Base-by-base conservation (phyloP, 2,888 invertebrate genomes). In the Biston stratarius region DNA sequence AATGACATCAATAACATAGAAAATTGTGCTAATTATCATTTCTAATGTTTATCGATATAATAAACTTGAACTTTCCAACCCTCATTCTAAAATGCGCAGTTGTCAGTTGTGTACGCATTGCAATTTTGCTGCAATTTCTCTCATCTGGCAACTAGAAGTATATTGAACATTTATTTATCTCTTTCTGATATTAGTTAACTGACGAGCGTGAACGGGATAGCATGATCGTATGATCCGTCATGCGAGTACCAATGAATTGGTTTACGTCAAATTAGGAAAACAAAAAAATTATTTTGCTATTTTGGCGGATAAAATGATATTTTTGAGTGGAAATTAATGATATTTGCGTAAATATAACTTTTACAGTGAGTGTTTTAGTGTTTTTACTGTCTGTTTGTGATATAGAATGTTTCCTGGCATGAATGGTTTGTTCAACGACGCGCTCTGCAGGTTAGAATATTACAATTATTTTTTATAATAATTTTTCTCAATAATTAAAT, bases 201-300 rank as follows among this genome's bases (percentile, higher is more conserved):
- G 64, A 55, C 44, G 63, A 7, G 83, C 59, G 69, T 8, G 76
- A 88, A 73, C 47, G 82, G 79, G 88, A 87, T 51, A 72, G 81
- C 71, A 72, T 14, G 81, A 93, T 93, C 93, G 92, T 92, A 92
- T 84, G 93, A 92, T 92, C 84, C 83, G 82, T 85, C 89, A 86
- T 78, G 64, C 80, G 78, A 83, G 72, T 82, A 80, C 81, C 77
- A 86, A 88, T 85, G 84, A 83, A 70, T 69, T 71, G 77, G 65
- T 61, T 51, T 59, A 69, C 83, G 89, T 90, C 89, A 89, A 84
- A 83, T 8, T 72, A 78, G 55, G 80, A 84, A 83, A 90, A 90
- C 90, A 73, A 75, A 89, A 88, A 86, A 85, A 79, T 74, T 66
- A 62, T 33, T 48, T 64, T 60, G 57, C 45, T 71, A 73, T 65